Evolutionary conservation across 2,888 invertebrate species (phyloP).

Genomic region (Thymelicus acteon): DNA sequence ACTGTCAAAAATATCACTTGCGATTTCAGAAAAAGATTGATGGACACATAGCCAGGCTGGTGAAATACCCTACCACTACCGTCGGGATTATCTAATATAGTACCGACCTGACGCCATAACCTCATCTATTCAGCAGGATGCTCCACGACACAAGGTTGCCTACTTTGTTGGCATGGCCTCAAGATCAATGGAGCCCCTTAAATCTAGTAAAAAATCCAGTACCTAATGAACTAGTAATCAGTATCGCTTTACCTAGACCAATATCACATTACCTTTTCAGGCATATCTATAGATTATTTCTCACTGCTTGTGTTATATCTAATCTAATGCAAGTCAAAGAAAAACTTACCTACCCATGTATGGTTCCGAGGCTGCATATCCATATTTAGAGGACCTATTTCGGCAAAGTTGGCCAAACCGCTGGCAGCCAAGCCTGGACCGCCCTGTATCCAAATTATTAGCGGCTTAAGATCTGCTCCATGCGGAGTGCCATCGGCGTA

Average conservation of each 20-base stretch:
- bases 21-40: too few relatives aligned
- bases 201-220: too few relatives aligned
- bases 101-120: too few relatives aligned
- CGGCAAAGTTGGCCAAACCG: constrained; percentile 94
- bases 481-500: constrained; percentile 87
- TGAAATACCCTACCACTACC: too few relatives aligned
- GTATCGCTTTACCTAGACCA: not conserved
- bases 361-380: constrained; percentile 87
- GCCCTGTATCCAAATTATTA: constrained; percentile 95
- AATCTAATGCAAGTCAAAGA: constrained; percentile 1
- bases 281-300: not conserved
- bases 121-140: too few relatives aligned
- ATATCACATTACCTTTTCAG: not conserved
- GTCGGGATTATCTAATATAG: too few relatives aligned
- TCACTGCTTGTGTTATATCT: not conserved
- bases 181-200: too few relatives aligned
- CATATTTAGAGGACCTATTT: constrained; percentile 90
- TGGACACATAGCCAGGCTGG: too few relatives aligned
- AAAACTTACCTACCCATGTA: constrained; percentile 87
- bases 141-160: too few relatives aligned
- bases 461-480: constrained; percentile 85
- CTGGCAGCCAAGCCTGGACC: constrained; percentile 94
- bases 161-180: too few relatives aligned
- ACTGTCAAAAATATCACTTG: too few relatives aligned
- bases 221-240: not conserved